Conservation (phyloP, 2,797 vertebrate genomes). For the Tapera naevia region DNA sequence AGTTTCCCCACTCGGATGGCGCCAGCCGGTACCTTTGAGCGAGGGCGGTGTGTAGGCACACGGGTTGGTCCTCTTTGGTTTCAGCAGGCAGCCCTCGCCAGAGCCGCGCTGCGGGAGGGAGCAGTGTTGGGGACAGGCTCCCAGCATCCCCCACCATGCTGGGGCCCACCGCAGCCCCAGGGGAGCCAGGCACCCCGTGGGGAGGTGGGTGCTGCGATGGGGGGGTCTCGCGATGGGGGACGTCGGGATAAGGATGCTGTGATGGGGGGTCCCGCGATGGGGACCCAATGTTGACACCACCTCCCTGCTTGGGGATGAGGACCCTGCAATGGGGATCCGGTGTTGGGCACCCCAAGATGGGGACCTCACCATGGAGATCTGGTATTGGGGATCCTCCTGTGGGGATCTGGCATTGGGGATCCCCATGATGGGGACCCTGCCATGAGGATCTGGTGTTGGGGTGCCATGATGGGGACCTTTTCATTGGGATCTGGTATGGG, state of each 20-base stretch:
- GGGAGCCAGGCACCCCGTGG: not conserved
- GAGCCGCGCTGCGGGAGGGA: constrained; percentile 83
- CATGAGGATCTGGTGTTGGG: too few species aligned
- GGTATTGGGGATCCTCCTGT: too few species aligned
- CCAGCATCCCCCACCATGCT: accelerated
- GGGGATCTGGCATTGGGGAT: not conserved
- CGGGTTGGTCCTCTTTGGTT: constrained; percentile 90
- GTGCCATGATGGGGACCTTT: too few species aligned
- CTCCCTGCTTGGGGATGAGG: not conserved
- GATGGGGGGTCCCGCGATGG: not conserved
- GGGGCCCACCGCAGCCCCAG: accelerated
- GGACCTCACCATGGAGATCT: too few species aligned
- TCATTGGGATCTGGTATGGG: too few species aligned
- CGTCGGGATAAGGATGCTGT: too few species aligned
- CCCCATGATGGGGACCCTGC: too few species aligned
- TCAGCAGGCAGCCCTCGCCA: constrained; percentile 92
- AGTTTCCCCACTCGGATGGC: not conserved
- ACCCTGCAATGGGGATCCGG: not conserved
- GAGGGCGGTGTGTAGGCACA: constrained; percentile 93
- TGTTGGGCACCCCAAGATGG: too few species aligned
- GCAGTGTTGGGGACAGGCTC: accelerated
- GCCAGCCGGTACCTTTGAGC: constrained; percentile 85
- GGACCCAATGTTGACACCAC: not conserved
- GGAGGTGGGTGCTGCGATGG: accelerated
- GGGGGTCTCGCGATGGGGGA: accelerated